Conservation (phyloP, 23 tunicate species). For the Ascidia mentula region DNA sequence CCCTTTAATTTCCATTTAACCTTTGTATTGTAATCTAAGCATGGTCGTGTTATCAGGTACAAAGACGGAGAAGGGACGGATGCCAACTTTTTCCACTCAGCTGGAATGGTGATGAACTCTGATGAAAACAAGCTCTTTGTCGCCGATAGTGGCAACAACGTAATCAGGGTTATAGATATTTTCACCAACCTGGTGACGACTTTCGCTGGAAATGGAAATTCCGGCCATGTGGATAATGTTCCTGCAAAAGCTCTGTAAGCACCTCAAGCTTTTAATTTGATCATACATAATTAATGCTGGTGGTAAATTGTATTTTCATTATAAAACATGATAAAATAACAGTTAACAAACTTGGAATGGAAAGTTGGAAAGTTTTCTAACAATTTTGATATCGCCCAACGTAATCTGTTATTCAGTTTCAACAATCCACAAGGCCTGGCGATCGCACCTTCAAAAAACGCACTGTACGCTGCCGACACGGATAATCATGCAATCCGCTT, state of each 20-base stretch:
- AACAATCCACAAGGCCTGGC: conserved; percentile 35
- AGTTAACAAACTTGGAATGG: no score
- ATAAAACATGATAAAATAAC: no score
- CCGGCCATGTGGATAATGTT: conserved; percentile 22
- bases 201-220: conserved; percentile 28
- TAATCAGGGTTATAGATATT: conserved; percentile 20
- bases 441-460: neutral
- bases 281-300: no score
- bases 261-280: no score
- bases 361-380: no score
- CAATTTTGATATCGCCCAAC: neutral
- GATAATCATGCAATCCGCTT: conserved; percentile 51
- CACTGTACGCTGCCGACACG: conserved; percentile 35
- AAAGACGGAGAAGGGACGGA: conserved; percentile 25
- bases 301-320: no score
- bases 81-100: conserved; percentile 26
- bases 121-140: conserved; percentile 8
- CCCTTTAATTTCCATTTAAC: no score
- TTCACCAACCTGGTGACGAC: conserved; percentile 19
- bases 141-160: conserved; percentile 45
- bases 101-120: conserved; percentile 34
- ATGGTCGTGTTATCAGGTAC: neutral
- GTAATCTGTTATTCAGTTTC: conserved; percentile 3
- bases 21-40: no score
- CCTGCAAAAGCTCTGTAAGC: conserved; percentile 28